phyloP scores from a whole-genome alignment of 2,888 invertebrate genomes.

The Eurytoma adleriae region DNA sequence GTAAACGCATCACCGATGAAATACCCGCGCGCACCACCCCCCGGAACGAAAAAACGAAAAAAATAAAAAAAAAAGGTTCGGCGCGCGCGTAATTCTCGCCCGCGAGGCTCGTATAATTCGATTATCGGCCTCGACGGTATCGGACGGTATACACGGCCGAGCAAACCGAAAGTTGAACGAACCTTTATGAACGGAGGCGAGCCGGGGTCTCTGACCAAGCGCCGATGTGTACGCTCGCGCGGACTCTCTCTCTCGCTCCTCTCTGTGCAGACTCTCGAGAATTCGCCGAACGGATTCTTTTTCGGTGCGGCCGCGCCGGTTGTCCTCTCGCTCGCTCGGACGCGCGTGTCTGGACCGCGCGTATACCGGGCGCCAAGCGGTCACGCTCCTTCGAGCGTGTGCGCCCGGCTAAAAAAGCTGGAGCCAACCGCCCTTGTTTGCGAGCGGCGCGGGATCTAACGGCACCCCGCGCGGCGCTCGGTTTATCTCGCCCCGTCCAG shows the following conservation, averaged over 20 bases:
- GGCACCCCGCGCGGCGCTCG: no score
- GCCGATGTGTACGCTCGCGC: no score
- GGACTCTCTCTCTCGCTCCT: neutral
- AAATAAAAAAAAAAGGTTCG: neutral
- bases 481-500: no score
- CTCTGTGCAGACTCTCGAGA: neutral
- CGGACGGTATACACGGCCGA: slow-evolving; percentile 16
- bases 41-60: neutral
- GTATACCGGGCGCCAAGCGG: slow-evolving; percentile 29
- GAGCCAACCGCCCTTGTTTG: neutral
- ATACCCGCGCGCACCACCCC: neutral
- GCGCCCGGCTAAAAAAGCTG: slow-evolving; percentile 6
- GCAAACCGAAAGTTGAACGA: slow-evolving; percentile 55
- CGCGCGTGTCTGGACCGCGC: neutral
- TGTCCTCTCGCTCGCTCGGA: neutral
- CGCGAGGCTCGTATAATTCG: slow-evolving; percentile 48
- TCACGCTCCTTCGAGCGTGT: slow-evolving; percentile 41
- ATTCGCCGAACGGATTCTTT: slow-evolving; percentile 39
- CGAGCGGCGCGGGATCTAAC: neutral
- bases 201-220: slow-evolving; percentile 25
- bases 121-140: slow-evolving; percentile 47
- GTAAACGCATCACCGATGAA: neutral
- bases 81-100: slow-evolving; percentile 19
- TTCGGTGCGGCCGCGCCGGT: neutral
- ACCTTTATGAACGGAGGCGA: slow-evolving; percentile 24